phyloP scores from a whole-genome alignment of 2,888 invertebrate genomes.

The Aleiodes testaceus region DNA sequence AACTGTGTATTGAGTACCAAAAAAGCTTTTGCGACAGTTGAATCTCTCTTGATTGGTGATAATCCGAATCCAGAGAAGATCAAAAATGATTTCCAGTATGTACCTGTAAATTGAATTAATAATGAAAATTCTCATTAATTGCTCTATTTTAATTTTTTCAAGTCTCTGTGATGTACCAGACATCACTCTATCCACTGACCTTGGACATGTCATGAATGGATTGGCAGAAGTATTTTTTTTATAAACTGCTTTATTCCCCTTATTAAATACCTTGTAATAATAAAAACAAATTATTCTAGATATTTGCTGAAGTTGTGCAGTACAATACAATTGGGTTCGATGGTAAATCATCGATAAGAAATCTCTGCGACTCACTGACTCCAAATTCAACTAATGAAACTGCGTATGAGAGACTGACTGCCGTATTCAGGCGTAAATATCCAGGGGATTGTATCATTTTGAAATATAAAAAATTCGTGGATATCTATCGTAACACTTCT shows the following conservation, averaged over 20 bases:
- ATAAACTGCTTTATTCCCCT: background rate
- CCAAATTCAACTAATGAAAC: slow-evolving; percentile 53
- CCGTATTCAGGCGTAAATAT: background rate
- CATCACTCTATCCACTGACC: no score
- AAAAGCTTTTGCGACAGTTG: slow-evolving; percentile 69
- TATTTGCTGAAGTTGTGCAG: slow-evolving; percentile 63
- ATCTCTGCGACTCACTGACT: slow-evolving; percentile 58
- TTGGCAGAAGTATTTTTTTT: no score
- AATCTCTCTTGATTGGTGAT: slow-evolving; percentile 62
- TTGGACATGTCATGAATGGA: no score
- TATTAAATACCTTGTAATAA: background rate
- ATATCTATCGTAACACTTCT: slow-evolving; percentile 37
- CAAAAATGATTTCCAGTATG: slow-evolving; percentile 74
- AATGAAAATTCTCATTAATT: background rate
- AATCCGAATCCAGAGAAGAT: slow-evolving; percentile 66
- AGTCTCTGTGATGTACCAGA: no score
- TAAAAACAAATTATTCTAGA: slow-evolving; percentile 46
- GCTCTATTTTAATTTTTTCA: background rate
- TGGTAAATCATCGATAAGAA: slow-evolving; percentile 49
- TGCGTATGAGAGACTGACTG: slow-evolving; percentile 42
- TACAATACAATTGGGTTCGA: slow-evolving; percentile 52
- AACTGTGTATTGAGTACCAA: slow-evolving; percentile 72
- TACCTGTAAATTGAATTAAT: background rate
- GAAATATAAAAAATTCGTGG: slow-evolving; percentile 53
- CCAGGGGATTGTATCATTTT: slow-evolving; percentile 46